Conservation (phyloP, 2,113 vertebrate genomes). For the Pseudorectes ferrugineus region DNA sequence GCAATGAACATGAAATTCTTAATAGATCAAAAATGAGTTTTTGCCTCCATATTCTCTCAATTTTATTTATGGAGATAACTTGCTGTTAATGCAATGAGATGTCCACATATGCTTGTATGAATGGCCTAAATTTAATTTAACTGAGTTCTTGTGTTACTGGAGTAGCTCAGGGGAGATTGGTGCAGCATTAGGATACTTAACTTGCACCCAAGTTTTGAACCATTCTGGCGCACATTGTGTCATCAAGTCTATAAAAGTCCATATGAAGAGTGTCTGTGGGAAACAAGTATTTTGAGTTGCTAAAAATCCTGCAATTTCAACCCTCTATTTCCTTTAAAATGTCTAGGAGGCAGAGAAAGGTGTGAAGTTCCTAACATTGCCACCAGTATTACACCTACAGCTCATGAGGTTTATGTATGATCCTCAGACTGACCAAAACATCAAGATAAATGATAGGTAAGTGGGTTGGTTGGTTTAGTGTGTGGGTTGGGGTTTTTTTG, state of each 20-base stretch:
- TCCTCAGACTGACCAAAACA: slow-evolving; percentile 98
- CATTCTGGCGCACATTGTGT: neutral
- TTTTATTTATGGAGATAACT: neutral
- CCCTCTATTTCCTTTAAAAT: neutral
- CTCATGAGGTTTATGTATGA: slow-evolving; percentile 99
- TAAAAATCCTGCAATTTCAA: neutral
- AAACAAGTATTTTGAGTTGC: neutral
- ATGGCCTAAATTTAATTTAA: neutral
- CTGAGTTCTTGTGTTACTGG: neutral
- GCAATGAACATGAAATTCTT: neutral
- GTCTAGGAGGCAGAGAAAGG: slow-evolving; percentile 95
- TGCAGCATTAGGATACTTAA: neutral
- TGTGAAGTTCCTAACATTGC: slow-evolving; percentile 96
- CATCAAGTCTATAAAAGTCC: neutral
- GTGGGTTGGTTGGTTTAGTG: neutral
- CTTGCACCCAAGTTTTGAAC: neutral
- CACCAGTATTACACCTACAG: slow-evolving; percentile 95
- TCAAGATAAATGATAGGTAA: slow-evolving; percentile 99
- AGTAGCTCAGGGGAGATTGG: neutral
- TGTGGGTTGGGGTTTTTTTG: accelerated
- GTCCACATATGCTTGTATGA: neutral
- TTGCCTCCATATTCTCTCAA: neutral
- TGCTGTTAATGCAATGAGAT: neutral
- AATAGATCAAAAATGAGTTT: neutral
- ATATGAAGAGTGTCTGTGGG: neutral